A percentile compares a stretch with the other conserved stretches of the same genome.
phyloP scores from a whole-genome alignment of 1,140 invertebrate genomes.

The Dreissena polymorpha region DNA sequence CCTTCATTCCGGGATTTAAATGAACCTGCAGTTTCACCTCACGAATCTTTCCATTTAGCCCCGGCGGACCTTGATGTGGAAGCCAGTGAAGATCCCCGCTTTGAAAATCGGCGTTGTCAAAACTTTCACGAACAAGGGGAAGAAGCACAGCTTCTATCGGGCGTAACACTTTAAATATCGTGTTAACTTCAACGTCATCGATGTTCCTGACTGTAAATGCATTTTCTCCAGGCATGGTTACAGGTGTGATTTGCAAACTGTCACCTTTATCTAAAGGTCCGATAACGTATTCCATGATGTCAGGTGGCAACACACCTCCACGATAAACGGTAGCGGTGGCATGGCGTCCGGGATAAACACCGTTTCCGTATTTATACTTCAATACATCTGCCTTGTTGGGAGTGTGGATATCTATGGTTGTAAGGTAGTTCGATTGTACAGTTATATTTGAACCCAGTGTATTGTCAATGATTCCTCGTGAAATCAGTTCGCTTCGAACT shows the following conservation, averaged over 20 bases:
- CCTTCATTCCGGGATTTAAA: slow-evolving; percentile 44
- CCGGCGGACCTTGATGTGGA: slow-evolving; percentile 45
- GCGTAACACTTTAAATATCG: slow-evolving; percentile 7
- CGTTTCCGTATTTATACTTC: slow-evolving; percentile 4
- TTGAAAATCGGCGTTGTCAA: slow-evolving; percentile 37
- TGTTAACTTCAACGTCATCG: slow-evolving; percentile 35
- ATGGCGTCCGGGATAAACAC: slow-evolving; percentile 31
- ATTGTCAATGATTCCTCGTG: not conserved
- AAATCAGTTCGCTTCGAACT: slow-evolving; percentile 2
- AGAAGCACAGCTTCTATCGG: slow-evolving; percentile 9
- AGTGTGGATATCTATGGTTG: not conserved
- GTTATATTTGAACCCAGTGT: not conserved
- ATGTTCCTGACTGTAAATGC: slow-evolving; percentile 33
- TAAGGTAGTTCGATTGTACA: too few species aligned
- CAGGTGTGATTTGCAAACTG: not conserved
- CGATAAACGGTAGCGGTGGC: slow-evolving; percentile 26
- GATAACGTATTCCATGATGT: slow-evolving; percentile 46
- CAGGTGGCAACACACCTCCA: slow-evolving; percentile 22
- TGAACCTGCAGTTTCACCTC: slow-evolving; percentile 35
- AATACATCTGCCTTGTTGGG: slow-evolving; percentile 32
- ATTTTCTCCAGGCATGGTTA: slow-evolving; percentile 19
- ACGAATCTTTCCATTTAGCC: slow-evolving; percentile 18
- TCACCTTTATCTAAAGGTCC: slow-evolving; percentile 18
- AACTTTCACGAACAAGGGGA: slow-evolving; percentile 41
- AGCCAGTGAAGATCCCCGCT: slow-evolving; percentile 25